Base-by-base conservation (phyloP, 2,113 vertebrate species). In the Scomber scombrus region DNA sequence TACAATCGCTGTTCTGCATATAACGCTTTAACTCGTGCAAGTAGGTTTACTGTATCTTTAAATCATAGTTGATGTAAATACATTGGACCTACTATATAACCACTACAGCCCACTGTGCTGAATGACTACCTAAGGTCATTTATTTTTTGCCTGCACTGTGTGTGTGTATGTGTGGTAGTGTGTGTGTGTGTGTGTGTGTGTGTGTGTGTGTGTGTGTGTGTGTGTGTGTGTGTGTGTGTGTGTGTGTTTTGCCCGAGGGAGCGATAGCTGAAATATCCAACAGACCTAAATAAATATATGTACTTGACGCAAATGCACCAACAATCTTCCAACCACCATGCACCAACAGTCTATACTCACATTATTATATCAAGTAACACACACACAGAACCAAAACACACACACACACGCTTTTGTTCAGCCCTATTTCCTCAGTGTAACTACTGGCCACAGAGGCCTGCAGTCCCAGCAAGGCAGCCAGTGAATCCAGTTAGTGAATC, bases 401-500 rank as follows among this genome's bases (percentile, higher is more conserved):
- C 45, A 52, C 63, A 8, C 16, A 23, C 68, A 63, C 40, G 18
- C 72, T 58, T 64, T 50, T 64, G 58, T 77, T 67, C 50, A 60
- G 63, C 40, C 19, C 12, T 60, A 15, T 62, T 68, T 81, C 64
- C 56, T 63, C 47, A 55, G 45, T 85, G 67, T 78, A 78, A 85
- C 85, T 78, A 71, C 49, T 80, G 71, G 75, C 82, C 75, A 76
- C 26, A 65, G 70, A 85, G 81, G 78, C 73, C 69, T 75, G 82
- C 62, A 57, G 84, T 75, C 75, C 58, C 78, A 70, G 65, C 23
- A 26, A 83, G 57, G 72, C 75, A 84, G 80, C 76, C 84, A 86
- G 77, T 76, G 83, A 84, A 85, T 86, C 87, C 87, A 89, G 91
- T 86, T 74, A 82, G 86, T 85, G 82, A 89, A 81, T 89, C 87